Evolutionary conservation across 2,797 vertebrate species (phyloP).

Genomic region (Gambelia wislizenii): DNA sequence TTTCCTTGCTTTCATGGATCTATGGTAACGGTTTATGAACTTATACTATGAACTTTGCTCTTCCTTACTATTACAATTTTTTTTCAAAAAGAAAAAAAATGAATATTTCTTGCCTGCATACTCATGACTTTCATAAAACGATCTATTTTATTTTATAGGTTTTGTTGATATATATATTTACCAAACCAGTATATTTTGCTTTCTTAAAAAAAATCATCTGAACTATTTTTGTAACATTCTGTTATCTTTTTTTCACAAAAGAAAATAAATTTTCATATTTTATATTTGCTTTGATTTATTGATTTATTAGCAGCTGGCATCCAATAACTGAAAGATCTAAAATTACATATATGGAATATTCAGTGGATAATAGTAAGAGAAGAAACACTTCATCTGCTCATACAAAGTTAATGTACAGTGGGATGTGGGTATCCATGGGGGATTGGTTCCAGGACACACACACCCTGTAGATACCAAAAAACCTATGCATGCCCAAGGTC

Average conservation of each 20-base stretch:
- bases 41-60: not conserved
- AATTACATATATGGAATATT: not conserved
- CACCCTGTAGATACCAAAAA: too few relatives aligned
- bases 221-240: not conserved
- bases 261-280: not conserved
- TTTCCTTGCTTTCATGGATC: not conserved
- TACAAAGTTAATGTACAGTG: not conserved
- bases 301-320: not conserved
- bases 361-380: not conserved
- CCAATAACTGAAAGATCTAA: not conserved
- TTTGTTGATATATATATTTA: not conserved
- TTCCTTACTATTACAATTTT: not conserved
- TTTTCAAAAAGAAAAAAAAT: not conserved
- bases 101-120: not conserved
- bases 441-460: too few relatives aligned
- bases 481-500: too few relatives aligned
- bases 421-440: too few relatives aligned
- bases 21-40: not conserved
- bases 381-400: not conserved
- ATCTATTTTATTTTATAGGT: not conserved
- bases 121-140: too few relatives aligned
- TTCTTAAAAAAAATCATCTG: not conserved
- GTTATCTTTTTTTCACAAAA: not conserved
- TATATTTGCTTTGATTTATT: not conserved
- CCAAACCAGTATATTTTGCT: not conserved